These are phyloP conservation scores for Squalus acanthias DNA, from an alignment of 2,797 vertebrate genomes.

Conservation along the genomic window DNA sequence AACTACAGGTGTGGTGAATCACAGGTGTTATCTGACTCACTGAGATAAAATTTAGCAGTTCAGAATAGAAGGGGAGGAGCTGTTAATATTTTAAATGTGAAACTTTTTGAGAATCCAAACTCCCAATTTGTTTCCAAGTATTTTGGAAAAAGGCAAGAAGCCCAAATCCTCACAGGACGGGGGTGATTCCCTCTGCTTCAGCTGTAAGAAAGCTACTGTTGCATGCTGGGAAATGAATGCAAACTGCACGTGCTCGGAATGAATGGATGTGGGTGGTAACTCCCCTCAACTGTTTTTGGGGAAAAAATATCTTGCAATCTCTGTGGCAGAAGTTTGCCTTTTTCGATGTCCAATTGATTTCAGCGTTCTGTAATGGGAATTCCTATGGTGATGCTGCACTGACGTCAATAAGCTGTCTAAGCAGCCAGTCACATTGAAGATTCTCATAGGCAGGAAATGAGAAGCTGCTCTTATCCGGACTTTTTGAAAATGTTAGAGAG, in stretches of 20 bases:
- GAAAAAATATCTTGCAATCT: neutral
- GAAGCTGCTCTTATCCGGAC: too few species aligned
- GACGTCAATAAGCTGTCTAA: too few species aligned
- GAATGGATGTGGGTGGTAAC: neutral
- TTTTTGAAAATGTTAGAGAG: too few species aligned
- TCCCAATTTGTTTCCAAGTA: neutral
- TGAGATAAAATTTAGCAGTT: neutral
- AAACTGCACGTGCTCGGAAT: neutral
- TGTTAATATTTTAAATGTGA: neutral
- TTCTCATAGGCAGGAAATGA: too few species aligned
- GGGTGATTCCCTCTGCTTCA: neutral
- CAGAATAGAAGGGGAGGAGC: neutral
- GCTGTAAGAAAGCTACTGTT: neutral
- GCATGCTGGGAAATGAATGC: neutral
- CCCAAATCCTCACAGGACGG: neutral
- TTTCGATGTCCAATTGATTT: too few species aligned
- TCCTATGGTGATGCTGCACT: too few species aligned
- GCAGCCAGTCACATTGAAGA: too few species aligned
- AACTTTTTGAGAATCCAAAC: neutral
- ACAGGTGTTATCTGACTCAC: neutral
- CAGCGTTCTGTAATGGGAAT: too few species aligned
- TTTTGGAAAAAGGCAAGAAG: neutral
- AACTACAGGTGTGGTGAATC: neutral
- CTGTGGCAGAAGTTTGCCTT: too few species aligned
- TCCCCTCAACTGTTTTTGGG: neutral